A percentile compares a stretch with the other conserved stretches of the same genome.
phyloP scores from a whole-genome alignment of 2,113 vertebrate species.

The Nibea albiflora region DNA sequence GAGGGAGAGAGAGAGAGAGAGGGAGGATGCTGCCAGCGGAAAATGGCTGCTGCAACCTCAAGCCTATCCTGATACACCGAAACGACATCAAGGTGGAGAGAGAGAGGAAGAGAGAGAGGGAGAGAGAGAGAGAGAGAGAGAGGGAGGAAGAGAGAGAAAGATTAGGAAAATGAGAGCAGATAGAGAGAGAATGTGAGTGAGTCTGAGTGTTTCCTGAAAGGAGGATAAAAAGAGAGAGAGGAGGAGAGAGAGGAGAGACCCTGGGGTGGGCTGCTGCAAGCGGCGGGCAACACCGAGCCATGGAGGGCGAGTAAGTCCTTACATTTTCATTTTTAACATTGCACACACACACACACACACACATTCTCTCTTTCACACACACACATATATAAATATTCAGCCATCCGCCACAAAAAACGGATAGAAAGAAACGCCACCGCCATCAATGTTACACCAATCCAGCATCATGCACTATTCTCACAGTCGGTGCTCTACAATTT shows the following conservation, averaged over 20 bases:
- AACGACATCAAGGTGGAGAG: constrained; percentile 85
- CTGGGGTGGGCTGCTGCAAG: constrained; percentile 83
- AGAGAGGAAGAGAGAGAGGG: constrained; percentile 69
- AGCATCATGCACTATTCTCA: constrained; percentile 64
- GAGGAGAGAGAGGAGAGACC: constrained; percentile 71
- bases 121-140: constrained; percentile 63
- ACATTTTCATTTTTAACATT: constrained; percentile 79
- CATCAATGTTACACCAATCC: constrained; percentile 62
- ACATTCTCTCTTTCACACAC: too few relatives aligned
- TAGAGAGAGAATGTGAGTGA: constrained; percentile 79
- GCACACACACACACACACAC: constrained; percentile 20
- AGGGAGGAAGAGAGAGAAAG: constrained; percentile 74
- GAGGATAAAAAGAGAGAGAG: constrained; percentile 77
- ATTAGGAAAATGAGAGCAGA: constrained; percentile 82
- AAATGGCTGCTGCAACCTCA: constrained; percentile 89
- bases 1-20: constrained; percentile 76
- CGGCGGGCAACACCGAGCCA: constrained; percentile 86
- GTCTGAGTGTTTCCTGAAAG: constrained; percentile 78
- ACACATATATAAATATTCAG: constrained; percentile 30
- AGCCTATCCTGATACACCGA: constrained; percentile 85
- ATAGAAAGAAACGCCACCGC: constrained; percentile 54
- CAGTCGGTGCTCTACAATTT: constrained; percentile 63
- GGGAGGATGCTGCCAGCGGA: constrained; percentile 87
- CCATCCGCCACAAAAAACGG: constrained; percentile 40
- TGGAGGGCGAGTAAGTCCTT: constrained; percentile 90